These are phyloP conservation scores for Orthonyx spaldingii DNA, from an alignment of 2,113 vertebrate species.

Conservation along the genomic window DNA sequence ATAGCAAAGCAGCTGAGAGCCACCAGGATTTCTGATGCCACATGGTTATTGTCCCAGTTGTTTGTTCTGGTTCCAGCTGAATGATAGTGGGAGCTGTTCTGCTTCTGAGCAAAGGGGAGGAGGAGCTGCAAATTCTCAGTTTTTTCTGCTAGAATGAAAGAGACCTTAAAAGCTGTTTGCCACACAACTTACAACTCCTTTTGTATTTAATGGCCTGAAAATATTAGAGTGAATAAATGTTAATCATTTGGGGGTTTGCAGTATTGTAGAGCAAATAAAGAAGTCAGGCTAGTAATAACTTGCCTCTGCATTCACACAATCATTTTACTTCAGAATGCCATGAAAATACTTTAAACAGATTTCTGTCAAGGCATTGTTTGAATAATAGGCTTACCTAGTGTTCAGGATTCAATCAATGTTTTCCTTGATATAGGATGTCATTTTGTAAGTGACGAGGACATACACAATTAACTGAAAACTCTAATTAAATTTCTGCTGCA, in stretches of 20 bases:
- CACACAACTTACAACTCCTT: not conserved
- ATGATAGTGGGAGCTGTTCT: not conserved
- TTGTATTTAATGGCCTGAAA: slow-evolving; percentile 6
- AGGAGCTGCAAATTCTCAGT: slow-evolving; percentile 4
- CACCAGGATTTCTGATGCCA: not conserved
- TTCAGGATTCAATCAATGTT: not conserved
- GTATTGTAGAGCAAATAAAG: slow-evolving; percentile 25
- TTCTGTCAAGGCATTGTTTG: not conserved
- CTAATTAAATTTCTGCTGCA: not conserved
- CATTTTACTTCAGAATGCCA: slow-evolving; percentile 10
- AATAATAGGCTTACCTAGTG: slow-evolving; percentile 5
- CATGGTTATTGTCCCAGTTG: slow-evolving; percentile 9
- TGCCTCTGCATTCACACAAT: not conserved
- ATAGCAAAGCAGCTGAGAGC: not conserved
- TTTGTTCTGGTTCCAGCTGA: slow-evolving; percentile 47
- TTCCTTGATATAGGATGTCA: not conserved
- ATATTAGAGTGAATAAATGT: slow-evolving; percentile 13
- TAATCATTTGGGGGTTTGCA: not conserved
- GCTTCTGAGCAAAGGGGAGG: slow-evolving; percentile 20
- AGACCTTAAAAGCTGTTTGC: not conserved
- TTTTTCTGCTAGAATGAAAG: not conserved
- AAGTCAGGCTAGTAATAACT: not conserved
- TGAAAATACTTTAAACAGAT: slow-evolving; percentile 37
- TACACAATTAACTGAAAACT: not conserved
- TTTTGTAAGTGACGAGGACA: not conserved